Base-by-base conservation (phyloP, 2,888 invertebrate genomes). In the Eulithis prunata region DNA sequence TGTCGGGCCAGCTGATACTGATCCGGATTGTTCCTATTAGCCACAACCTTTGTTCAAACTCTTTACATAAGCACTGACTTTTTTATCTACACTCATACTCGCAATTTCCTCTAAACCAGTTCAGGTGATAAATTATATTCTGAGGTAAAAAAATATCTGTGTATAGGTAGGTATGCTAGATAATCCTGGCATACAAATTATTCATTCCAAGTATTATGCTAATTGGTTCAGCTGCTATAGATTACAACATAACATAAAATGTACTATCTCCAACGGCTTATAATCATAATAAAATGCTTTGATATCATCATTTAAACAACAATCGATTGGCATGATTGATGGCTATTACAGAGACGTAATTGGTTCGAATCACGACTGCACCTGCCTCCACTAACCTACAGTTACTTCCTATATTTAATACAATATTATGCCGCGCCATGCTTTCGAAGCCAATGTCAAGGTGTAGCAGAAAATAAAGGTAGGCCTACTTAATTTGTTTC, bases 1-100 rank as follows among this genome's bases (percentile, higher is more conserved):
- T 66, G 57, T 10, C 49, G 76, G 75, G 72, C 55, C 57, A 49
- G 43, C 52, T 56, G 60, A 51, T 63, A 41, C 57, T 57, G 57
- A 36, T 45, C 57, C 36, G 60, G n/a, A 52, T 46, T 10, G 52
- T 64, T 21, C 21, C 14, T 21, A 49, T 49, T 49, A 49, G 49
- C 49, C 13, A 13, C 45, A 13, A 11, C 10, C 49, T 49, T 49
- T 10, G 49, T 11, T 10, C 3, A 13, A 21, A 21, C 49, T 49
- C 4, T 21, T 49, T 21, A 49, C 10, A 49, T 21, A 8, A 49
- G 21, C 49, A 11, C 21, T 21, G 49, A 11, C 21, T 21, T 8
- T 47, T 47, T 46, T 3, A 13, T 21, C 21, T 47, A 7, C 47
- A 3, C 5, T 47, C 8, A 8, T 13, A 14, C 7, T 8, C 5